phyloP scores from a whole-genome alignment of 2,888 invertebrate species.

The Pandemis cinnamomeana region DNA sequence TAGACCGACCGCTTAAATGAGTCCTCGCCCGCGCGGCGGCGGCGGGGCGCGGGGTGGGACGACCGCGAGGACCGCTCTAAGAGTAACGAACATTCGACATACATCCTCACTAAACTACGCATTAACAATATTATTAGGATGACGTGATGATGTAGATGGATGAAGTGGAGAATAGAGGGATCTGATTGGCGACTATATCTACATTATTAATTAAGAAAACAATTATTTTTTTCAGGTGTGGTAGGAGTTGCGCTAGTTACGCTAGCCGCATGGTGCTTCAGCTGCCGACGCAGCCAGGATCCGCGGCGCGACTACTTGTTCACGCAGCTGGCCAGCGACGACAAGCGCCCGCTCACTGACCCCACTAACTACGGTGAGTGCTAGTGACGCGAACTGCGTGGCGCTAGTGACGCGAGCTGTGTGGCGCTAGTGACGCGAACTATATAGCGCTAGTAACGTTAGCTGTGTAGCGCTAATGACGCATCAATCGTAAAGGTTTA shows the following conservation, averaged over 20 bases:
- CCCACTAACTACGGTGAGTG: constrained; percentile 57
- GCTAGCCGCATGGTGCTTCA: constrained; percentile 83
- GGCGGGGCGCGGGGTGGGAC: too few relatives aligned
- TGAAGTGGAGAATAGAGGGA: too few relatives aligned
- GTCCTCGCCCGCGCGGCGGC: too few relatives aligned
- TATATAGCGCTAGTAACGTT: not conserved
- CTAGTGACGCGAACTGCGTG: not conserved
- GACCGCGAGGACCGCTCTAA: too few relatives aligned
- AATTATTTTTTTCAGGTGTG: constrained; percentile 71
- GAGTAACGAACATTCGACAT: too few relatives aligned
- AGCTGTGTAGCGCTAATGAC: not conserved
- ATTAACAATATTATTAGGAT: too few relatives aligned
- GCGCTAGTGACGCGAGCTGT: not conserved
- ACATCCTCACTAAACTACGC: too few relatives aligned
- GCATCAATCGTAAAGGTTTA: too few relatives aligned
- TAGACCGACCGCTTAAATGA: too few relatives aligned
- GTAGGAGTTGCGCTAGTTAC: constrained; percentile 82
- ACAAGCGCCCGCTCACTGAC: constrained; percentile 71
- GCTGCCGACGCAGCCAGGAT: constrained; percentile 72
- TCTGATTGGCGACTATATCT: too few relatives aligned
- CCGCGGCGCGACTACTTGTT: constrained; percentile 82
- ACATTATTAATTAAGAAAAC: too few relatives aligned
- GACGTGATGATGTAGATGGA: too few relatives aligned
- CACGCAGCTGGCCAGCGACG: constrained; percentile 84
- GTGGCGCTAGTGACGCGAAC: not conserved